Evolutionary conservation across 37 sponge, comb jelly and placozoan species (phyloP).

Genomic region (Ephydatia muelleri): DNA sequence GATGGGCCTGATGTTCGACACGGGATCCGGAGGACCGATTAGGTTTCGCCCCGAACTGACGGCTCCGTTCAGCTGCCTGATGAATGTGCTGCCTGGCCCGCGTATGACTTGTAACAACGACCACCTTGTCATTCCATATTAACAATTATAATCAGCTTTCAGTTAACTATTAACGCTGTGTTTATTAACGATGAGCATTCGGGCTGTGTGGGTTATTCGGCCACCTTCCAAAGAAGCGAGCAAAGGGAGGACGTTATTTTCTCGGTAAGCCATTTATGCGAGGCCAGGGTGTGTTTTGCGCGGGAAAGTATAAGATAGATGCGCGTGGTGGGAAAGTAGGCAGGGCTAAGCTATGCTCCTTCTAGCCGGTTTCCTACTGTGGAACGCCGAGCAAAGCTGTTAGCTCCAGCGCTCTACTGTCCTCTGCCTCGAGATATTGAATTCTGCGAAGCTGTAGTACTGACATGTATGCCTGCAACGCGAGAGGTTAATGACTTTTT

Average conservation of each 20-base stretch:
- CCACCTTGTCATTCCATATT: constrained; percentile 6
- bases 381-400: constrained; percentile 58
- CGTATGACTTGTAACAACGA: constrained; percentile 30
- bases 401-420: constrained; percentile 22
- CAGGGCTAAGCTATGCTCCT: not conserved
- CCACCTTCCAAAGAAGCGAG: constrained; percentile 1
- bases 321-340: constrained; percentile 2
- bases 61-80: not conserved
- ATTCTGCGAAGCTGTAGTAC: constrained; percentile 38
- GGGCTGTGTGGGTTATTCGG: constrained; percentile 78
- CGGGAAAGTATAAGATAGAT: not conserved
- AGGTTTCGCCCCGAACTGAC: not conserved
- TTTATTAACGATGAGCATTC: constrained; percentile 60
- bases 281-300: not conserved
- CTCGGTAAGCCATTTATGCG: constrained; percentile 23
- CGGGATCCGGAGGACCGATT: constrained; percentile 43
- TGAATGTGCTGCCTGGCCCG: not conserved
- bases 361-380: constrained; percentile 76
- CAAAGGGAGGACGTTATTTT: constrained; percentile 51
- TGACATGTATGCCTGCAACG: constrained; percentile 35
- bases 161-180: not conserved
- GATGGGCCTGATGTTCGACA: constrained; percentile 46
- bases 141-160: not conserved
- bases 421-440: constrained; percentile 51
- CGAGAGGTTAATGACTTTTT: constrained; percentile 16